Conservation (phyloP, 2,113 vertebrate genomes). For the Tachysurus vachellii region DNA sequence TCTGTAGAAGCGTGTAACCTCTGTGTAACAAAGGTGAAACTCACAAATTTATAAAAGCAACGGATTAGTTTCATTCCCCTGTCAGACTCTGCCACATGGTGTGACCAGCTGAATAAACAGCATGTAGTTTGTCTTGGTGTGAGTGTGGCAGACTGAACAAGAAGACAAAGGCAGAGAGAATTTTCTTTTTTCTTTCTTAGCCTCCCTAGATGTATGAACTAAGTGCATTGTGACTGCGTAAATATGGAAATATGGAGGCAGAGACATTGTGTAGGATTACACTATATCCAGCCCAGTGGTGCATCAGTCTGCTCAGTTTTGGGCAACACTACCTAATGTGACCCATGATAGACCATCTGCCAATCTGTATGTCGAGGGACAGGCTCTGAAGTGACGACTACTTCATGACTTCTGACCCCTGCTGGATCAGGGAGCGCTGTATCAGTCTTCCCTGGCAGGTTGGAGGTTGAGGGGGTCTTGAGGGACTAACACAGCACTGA, state of each 20-base stretch:
- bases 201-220: not conserved
- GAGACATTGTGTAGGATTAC: not conserved
- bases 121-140: not conserved
- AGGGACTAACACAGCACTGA: not conserved
- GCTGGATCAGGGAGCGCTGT: slow-evolving; percentile 17
- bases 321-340: not conserved
- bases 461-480: not conserved
- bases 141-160: not conserved
- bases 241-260: not conserved
- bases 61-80: not conserved
- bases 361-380: slow-evolving; percentile 38
- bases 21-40: not conserved
- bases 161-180: not conserved
- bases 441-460: slow-evolving; percentile 35
- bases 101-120: not conserved
- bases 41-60: slow-evolving; percentile 1
- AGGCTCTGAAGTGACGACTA: slow-evolving; percentile 14
- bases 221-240: not conserved
- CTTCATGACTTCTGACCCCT: slow-evolving; percentile 49
- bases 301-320: slow-evolving; percentile 26
- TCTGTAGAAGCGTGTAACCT: not conserved
- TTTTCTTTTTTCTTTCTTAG: not conserved
- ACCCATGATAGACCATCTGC: slow-evolving; percentile 38
- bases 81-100: not conserved
- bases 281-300: slow-evolving; percentile 24